Evolutionary conservation across 2,797 vertebrate species (phyloP).

Genomic region (Sardinella longiceps): DNA sequence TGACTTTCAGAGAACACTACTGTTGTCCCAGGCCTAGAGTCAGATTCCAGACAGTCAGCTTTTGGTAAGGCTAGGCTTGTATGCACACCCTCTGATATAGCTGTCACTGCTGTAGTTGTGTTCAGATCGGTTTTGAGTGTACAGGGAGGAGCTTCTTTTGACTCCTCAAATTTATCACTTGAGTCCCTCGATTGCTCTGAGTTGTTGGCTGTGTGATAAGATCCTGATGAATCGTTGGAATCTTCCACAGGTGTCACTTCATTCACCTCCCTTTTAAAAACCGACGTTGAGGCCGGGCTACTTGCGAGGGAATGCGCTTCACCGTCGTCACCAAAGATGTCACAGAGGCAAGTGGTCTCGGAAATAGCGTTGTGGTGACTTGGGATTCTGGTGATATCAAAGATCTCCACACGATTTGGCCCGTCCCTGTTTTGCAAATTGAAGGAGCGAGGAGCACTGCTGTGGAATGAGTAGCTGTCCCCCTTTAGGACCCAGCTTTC

Average conservation of each 20-base stretch:
- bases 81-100: slow-evolving; percentile 6
- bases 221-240: slow-evolving; percentile 72
- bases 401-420: slow-evolving; percentile 79
- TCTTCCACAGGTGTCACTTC: slow-evolving; percentile 62
- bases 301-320: slow-evolving; percentile 70
- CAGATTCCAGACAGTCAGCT: slow-evolving; percentile 38
- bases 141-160: slow-evolving; percentile 59
- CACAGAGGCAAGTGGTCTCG: slow-evolving; percentile 81
- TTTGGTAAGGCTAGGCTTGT: not conserved
- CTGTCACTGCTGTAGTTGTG: slow-evolving; percentile 37
- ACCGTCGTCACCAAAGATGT: slow-evolving; percentile 80
- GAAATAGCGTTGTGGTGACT: slow-evolving; percentile 72
- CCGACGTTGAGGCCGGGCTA: slow-evolving; percentile 63
- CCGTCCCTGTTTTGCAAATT: slow-evolving; percentile 73
- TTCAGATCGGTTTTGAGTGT: slow-evolving; percentile 47
- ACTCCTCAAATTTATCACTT: slow-evolving; percentile 79
- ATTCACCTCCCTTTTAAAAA: slow-evolving; percentile 61
- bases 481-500: slow-evolving; percentile 80
- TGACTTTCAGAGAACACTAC: not conserved
- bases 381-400: slow-evolving; percentile 76
- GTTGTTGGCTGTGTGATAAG: slow-evolving; percentile 75
- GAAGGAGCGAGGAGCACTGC: slow-evolving; percentile 68
- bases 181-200: slow-evolving; percentile 78
- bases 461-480: slow-evolving; percentile 77
- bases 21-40: not conserved